Conservation (phyloP, 2,888 invertebrate genomes). For the Phengaris alcon region DNA sequence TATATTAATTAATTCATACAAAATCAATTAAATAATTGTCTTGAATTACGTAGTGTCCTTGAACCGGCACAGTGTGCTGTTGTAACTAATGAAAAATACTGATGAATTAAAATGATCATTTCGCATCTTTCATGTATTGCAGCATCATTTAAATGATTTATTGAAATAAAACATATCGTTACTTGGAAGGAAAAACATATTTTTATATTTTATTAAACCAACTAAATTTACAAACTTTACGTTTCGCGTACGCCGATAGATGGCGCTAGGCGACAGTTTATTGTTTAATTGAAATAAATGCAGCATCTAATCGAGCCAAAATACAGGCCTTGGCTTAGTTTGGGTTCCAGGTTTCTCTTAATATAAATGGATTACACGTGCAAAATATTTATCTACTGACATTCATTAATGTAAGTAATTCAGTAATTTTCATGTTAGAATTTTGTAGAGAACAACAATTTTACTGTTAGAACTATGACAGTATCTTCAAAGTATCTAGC, state of each 20-base stretch:
- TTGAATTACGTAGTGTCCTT: too few species aligned
- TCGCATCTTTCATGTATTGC: background rate
- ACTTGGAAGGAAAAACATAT: too few species aligned
- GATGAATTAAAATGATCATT: background rate
- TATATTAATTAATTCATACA: too few species aligned
- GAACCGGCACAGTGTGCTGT: too few species aligned
- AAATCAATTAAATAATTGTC: too few species aligned
- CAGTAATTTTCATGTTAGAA: background rate
- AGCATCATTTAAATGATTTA: background rate
- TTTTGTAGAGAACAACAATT: background rate
- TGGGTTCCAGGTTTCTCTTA: background rate
- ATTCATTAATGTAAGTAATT: background rate
- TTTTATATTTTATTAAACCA: too few species aligned
- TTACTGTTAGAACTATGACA: background rate
- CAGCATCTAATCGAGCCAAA: background rate
- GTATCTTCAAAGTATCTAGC: background rate
- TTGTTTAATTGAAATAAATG: background rate
- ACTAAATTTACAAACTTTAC: background rate
- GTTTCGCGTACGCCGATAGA: background rate
- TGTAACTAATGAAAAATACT: background rate
- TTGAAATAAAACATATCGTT: too few species aligned
- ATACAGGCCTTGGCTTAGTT: constrained; percentile 12
- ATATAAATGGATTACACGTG: background rate
- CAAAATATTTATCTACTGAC: background rate
- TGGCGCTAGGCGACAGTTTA: background rate